Evolutionary conservation across 2,113 vertebrate species (phyloP), one percentile per base, ranked within the genome.

Genomic region (Neotragus moschatus): DNA sequence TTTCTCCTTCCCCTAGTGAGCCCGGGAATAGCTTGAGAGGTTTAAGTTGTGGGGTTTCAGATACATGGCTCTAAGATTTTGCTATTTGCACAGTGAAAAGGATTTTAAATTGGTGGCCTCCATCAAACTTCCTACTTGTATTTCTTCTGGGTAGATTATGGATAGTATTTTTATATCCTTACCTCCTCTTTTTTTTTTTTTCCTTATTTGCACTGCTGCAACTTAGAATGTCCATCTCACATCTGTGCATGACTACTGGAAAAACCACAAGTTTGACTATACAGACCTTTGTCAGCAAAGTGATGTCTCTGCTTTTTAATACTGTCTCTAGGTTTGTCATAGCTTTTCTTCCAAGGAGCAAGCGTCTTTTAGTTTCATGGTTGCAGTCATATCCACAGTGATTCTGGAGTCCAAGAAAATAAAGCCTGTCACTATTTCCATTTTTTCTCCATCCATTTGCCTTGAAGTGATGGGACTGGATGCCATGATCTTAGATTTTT

Each of bases 91-190:
- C 36, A 95, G 28, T 30, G 91, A 60, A 97, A 93, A 96, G 70
- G 4, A 96, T 91, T 96, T 90, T 36, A 97, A 98, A 90, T 91
- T 80, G 60, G 25, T 45, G 86, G 17, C 2, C 21, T 26, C 2
- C n/a, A 79, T 96, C 6, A 51, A 75, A 14, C 39, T 97, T 96
- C 39, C 47, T 91, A 60, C 51, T 73, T 97, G 4, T 45, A 15
- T 97, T 98, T 93, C 60, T 95, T 82, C 28, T 85, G 33, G 10
- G 12, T 61, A 66, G 10, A 90, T 94, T 55, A 91, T 73, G 73
- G 93, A 45, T 86, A 96, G 70, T 96, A 97, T 95, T 97, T 96
- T 97, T 28, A 85, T 26, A 92, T 39, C 10, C 75, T 96, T 97
- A 36, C 51, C 39, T 94, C 28, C 49, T 98, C 28, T n/a, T 19